Conservation (phyloP, 2,797 vertebrate genomes). For the Dryobates pubescens region DNA sequence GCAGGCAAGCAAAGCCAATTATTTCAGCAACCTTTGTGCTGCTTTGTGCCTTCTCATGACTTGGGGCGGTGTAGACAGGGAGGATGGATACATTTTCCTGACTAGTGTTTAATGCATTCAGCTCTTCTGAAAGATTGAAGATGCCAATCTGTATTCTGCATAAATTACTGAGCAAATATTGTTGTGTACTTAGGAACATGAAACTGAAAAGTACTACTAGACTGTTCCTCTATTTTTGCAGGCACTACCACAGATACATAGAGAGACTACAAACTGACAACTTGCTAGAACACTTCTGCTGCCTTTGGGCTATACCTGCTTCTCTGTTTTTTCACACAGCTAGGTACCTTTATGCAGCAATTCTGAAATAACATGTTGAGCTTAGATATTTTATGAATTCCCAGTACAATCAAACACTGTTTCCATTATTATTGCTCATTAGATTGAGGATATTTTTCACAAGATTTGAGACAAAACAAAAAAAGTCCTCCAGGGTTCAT, state of each 20-base stretch:
- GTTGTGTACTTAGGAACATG: not conserved
- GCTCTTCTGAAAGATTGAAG: not conserved
- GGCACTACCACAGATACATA: not conserved
- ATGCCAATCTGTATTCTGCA: not conserved
- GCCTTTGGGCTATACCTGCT: not conserved
- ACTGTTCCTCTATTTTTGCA: not conserved
- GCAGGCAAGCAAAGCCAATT: not conserved
- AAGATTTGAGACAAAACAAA: not conserved
- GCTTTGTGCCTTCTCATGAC: not conserved
- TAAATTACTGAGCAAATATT: not conserved
- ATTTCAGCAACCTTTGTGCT: not conserved
- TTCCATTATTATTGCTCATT: not conserved
- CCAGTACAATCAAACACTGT: not conserved
- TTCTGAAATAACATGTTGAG: not conserved
- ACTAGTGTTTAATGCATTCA: not conserved
- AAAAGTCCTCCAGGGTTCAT: not conserved
- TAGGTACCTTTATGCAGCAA: not conserved
- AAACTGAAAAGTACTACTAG: not conserved
- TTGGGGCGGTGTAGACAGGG: not conserved
- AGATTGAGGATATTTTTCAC: not conserved
- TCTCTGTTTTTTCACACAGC: not conserved
- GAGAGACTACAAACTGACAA: not conserved
- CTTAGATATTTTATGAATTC: not conserved
- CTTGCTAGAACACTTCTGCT: not conserved
- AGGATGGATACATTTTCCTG: not conserved